Conservation (phyloP, 37 sponge, comb jelly and placozoan species). For the Bolinopsis microptera region DNA sequence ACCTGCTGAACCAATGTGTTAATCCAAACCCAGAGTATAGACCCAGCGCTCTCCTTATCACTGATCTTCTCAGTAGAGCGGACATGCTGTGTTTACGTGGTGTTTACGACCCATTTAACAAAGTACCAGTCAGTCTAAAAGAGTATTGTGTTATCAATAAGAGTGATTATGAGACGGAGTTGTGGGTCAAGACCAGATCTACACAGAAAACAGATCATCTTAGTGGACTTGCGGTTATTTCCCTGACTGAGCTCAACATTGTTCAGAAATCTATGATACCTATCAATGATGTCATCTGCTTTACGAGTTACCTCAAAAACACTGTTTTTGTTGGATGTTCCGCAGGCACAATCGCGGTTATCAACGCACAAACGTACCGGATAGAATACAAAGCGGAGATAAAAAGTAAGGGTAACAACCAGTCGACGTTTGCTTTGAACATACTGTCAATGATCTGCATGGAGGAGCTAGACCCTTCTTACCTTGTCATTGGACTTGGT, state of each 20-base stretch:
- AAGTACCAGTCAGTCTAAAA: background rate
- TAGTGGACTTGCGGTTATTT: slow-evolving; percentile 4
- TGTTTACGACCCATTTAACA: background rate
- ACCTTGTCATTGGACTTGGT: slow-evolving; percentile 31
- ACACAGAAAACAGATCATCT: background rate
- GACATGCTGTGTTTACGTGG: background rate
- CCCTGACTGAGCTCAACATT: background rate
- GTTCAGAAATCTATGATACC: background rate
- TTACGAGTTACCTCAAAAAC: background rate
- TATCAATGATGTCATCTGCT: background rate
- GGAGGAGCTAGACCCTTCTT: background rate
- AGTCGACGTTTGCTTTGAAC: background rate
- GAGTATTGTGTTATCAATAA: background rate
- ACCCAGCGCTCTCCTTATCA: slow-evolving; percentile 3
- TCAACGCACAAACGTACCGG: background rate
- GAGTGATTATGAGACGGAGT: background rate
- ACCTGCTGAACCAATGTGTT: slow-evolving; percentile 40
- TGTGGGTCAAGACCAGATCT: background rate
- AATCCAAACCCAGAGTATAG: slow-evolving; percentile 7
- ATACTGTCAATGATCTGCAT: slow-evolving; percentile 29
- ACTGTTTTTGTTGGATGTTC: background rate
- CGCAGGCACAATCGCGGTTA: background rate
- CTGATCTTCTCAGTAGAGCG: background rate
- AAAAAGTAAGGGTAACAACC: background rate
- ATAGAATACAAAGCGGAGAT: background rate